Evolutionary conservation across 2,888 invertebrate genomes (phyloP).

Genomic region (Hirtodrosophila duncani): DNA sequence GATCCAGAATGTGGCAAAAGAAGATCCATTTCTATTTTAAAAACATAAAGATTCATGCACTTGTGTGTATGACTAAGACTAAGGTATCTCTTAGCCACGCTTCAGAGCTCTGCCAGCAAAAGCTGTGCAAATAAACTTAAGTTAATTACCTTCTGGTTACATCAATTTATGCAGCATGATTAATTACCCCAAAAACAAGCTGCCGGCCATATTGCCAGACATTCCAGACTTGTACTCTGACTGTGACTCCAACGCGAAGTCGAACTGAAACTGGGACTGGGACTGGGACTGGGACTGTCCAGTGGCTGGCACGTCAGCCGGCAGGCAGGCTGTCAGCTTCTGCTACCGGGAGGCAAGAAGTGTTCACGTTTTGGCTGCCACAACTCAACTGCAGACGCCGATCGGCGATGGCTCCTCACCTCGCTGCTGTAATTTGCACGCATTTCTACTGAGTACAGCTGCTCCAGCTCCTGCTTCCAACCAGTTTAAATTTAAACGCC

Average conservation of each 20-base stretch:
- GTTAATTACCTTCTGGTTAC: conserved; percentile 76
- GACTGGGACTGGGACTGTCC: conserved; percentile 21
- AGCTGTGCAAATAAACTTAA: conserved; percentile 69
- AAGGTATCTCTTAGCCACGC: too few relatives aligned
- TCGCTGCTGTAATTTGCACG: conserved; percentile 57
- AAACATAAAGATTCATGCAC: too few relatives aligned
- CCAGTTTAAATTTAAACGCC: conserved; percentile 60
- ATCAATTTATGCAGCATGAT: conserved; percentile 75
- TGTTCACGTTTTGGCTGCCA: conserved; percentile 21
- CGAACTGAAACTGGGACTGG: conserved; percentile 1
- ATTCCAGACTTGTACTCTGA: conserved; percentile 25
- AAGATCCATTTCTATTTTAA: too few relatives aligned
- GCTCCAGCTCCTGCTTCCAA: too few relatives aligned
- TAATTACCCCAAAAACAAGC: conserved; percentile 56
- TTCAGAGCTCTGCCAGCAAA: too few relatives aligned
- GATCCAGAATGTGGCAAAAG: too few relatives aligned
- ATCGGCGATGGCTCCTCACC: conserved; percentile 23
- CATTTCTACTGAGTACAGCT: conserved; percentile 55
- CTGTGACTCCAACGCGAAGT: conserved; percentile 1
- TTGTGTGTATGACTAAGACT: too few relatives aligned
- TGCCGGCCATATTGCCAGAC: conserved; percentile 41
- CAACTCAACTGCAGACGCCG: conserved; percentile 9
- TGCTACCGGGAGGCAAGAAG: conserved; percentile 59
- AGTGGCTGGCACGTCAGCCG: conserved; percentile 39
- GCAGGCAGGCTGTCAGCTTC: conserved; percentile 50